These are phyloP conservation scores for Glyphotaelius pellucidus DNA, from an alignment of 2,888 invertebrate genomes.

Conservation along the genomic window DNA sequence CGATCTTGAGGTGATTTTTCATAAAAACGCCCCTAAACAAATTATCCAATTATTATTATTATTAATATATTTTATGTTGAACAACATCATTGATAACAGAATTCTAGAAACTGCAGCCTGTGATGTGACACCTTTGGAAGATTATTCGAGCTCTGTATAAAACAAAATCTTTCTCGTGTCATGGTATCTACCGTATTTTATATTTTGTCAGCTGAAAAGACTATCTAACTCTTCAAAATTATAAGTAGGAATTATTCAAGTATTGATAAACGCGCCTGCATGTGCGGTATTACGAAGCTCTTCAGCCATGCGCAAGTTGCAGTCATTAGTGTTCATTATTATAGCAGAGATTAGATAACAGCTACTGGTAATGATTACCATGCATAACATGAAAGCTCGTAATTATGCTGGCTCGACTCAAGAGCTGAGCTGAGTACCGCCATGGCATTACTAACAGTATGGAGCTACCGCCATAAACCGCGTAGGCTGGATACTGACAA, in stretches of 20 bases:
- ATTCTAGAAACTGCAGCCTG: too few relatives aligned
- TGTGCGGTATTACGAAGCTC: neutral
- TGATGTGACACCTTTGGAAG: too few relatives aligned
- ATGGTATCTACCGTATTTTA: too few relatives aligned
- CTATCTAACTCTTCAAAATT: too few relatives aligned
- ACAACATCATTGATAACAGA: too few relatives aligned
- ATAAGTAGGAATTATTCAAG: neutral
- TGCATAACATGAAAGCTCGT: constrained; percentile 14
- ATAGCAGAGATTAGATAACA: constrained; percentile 33
- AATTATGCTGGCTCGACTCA: constrained; percentile 26
- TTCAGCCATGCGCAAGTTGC: neutral
- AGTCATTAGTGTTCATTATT: constrained; percentile 6
- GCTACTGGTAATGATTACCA: constrained; percentile 22
- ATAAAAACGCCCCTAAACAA: too few relatives aligned
- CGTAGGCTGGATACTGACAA: neutral
- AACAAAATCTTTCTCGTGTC: too few relatives aligned
- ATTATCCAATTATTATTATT: too few relatives aligned
- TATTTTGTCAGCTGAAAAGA: too few relatives aligned
- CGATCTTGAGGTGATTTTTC: too few relatives aligned
- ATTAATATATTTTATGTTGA: too few relatives aligned
- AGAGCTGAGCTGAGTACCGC: neutral
- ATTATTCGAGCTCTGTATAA: too few relatives aligned
- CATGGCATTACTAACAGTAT: neutral
- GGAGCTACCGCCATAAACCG: constrained; percentile 10
- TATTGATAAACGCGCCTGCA: neutral